Evolutionary conservation across 2,113 vertebrate genomes (phyloP).

Genomic region (Limnothrissa miodon): DNA sequence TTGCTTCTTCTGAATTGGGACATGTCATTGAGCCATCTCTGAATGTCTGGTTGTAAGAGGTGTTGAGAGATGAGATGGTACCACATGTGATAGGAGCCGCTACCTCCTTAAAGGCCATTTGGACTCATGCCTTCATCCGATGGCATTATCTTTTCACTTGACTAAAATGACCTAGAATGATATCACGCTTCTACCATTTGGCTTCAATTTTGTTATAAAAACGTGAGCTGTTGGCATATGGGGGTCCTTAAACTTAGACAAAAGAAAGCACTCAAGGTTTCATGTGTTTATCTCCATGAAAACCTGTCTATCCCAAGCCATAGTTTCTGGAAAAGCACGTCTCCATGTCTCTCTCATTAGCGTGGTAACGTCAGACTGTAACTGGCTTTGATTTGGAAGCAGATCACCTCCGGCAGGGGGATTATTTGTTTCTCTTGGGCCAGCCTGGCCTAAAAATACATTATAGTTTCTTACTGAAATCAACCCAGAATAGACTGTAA

Average conservation of each 20-base stretch:
- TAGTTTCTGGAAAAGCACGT: neutral
- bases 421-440: neutral
- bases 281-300: neutral
- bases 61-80: conserved; percentile 7
- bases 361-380: neutral
- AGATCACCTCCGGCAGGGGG: neutral
- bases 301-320: neutral
- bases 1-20: neutral
- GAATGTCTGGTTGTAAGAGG: neutral
- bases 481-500: neutral
- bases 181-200: neutral
- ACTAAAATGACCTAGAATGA: neutral
- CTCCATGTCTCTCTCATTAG: neutral
- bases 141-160: conserved; percentile 1
- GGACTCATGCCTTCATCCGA: neutral
- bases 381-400: neutral
- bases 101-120: neutral
- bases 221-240: neutral
- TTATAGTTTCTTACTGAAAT: neutral
- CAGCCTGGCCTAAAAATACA: neutral
- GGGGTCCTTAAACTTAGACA: neutral
- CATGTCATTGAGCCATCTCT: neutral
- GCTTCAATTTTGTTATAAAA: neutral
- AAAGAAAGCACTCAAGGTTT: neutral
- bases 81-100: neutral